These are phyloP conservation scores for Trididemnum clinides DNA, from an alignment of 23 tunicate genomes.

Conservation along the genomic window DNA sequence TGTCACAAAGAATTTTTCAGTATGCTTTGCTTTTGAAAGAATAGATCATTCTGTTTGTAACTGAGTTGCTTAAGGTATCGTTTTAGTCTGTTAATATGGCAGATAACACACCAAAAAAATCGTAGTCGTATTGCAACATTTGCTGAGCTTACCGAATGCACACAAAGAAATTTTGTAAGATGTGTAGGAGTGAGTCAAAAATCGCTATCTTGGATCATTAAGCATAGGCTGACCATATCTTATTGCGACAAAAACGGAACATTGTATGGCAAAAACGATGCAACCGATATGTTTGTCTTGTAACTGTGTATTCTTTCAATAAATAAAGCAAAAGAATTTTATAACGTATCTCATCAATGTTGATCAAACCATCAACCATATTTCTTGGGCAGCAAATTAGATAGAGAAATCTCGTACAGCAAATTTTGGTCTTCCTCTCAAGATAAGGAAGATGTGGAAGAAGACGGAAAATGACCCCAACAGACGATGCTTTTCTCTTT, in stretches of 20 bases:
- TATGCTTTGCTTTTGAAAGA: too few species aligned
- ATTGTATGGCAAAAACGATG: too few species aligned
- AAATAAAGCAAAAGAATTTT: too few species aligned
- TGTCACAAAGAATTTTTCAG: neutral
- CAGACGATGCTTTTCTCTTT: neutral
- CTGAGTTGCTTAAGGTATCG: neutral
- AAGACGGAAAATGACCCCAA: conserved; percentile 14
- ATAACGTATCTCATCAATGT: too few species aligned
- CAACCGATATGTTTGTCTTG: too few species aligned
- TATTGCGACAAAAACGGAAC: neutral
- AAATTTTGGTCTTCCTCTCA: too few species aligned
- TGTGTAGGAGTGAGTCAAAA: neutral
- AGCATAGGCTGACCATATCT: neutral
- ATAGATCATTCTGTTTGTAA: too few species aligned
- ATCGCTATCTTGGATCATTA: conserved; percentile 13
- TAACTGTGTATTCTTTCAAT: too few species aligned
- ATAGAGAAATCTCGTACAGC: too few species aligned
- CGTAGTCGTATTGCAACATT: neutral
- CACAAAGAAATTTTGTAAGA: neutral
- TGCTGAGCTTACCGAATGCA: neutral
- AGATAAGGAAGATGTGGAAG: conserved; percentile 2
- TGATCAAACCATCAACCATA: too few species aligned
- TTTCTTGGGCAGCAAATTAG: too few species aligned
- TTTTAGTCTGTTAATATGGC: conserved; percentile 3
- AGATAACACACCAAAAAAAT: conserved; percentile 6